A percentile compares a stretch with the other conserved stretches of the same genome.
Evolutionary conservation across 1,140 invertebrate species (phyloP).

Genomic region (Papilio glaucus): DNA sequence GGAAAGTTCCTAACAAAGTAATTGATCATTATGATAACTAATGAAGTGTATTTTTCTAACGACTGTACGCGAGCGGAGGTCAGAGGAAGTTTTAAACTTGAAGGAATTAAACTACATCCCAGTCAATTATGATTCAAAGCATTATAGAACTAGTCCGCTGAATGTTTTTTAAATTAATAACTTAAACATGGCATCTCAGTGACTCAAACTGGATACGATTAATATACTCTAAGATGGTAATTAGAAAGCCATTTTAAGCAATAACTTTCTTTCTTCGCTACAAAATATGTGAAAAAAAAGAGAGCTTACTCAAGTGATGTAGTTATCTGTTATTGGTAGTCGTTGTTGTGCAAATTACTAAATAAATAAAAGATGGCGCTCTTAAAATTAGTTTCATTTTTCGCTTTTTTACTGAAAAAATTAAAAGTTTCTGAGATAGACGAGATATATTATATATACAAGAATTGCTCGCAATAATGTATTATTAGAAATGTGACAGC

Average conservation of each 20-base stretch:
- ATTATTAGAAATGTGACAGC: background rate
- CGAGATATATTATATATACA: background rate
- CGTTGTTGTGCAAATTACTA: too few relatives aligned
- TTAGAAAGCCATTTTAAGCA: slow-evolving; percentile 10
- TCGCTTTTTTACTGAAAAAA: too few relatives aligned
- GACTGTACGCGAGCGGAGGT: background rate
- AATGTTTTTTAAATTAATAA: background rate
- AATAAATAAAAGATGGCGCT: too few relatives aligned
- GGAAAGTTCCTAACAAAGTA: background rate
- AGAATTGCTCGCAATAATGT: background rate
- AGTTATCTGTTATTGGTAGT: too few relatives aligned
- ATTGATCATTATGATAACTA: background rate
- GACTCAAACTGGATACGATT: slow-evolving; percentile 1
- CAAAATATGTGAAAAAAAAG: background rate
- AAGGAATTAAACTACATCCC: background rate
- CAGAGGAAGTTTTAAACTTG: slow-evolving; percentile 14
- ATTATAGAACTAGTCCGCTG: background rate
- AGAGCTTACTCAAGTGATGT: too few relatives aligned
- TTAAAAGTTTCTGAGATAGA: too few relatives aligned
- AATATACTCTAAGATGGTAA: background rate
- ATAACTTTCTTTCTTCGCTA: background rate
- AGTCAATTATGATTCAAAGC: background rate
- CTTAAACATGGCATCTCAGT: background rate
- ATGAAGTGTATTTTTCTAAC: background rate
- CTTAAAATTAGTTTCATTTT: too few relatives aligned